A percentile compares a stretch with the other conserved stretches of the same genome.
Conservation (phyloP, 2,888 invertebrate species). For the Dasysyrphus albostriatus region DNA sequence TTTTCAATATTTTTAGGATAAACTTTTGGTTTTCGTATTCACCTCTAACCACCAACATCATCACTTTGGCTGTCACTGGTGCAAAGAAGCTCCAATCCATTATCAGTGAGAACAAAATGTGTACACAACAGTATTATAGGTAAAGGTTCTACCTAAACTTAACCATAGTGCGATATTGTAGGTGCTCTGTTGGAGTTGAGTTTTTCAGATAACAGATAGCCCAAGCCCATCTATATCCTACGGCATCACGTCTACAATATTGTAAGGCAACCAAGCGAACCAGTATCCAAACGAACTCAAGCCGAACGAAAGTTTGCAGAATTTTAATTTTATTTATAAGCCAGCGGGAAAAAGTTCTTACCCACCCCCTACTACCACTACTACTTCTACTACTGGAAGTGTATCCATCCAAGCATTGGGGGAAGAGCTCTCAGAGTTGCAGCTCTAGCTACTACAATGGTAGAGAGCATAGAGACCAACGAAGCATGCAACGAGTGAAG, state of each 20-base stretch:
- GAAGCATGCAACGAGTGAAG: slow-evolving; percentile 52
- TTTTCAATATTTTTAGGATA: slow-evolving; percentile 33
- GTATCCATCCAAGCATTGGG: slow-evolving; percentile 45
- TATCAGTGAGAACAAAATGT: neutral
- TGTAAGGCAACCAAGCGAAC: slow-evolving; percentile 43
- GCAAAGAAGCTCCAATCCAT: slow-evolving; percentile 51
- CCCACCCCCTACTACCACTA: neutral
- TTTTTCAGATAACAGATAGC: slow-evolving; percentile 23
- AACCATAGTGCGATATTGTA: neutral
- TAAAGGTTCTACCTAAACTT: slow-evolving; percentile 2
- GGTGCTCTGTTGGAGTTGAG: neutral
- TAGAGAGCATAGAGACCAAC: slow-evolving; percentile 27
- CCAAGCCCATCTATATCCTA: slow-evolving; percentile 9
- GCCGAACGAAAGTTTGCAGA: slow-evolving; percentile 73
- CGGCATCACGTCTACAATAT: slow-evolving; percentile 41
- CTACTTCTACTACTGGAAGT: too few relatives aligned
- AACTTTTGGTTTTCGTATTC: neutral
- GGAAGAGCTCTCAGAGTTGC: slow-evolving; percentile 29
- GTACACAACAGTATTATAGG: neutral
- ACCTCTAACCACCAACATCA: slow-evolving; percentile 9
- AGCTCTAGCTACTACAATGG: slow-evolving; percentile 21
- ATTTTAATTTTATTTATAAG: slow-evolving; percentile 74
- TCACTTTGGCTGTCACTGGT: slow-evolving; percentile 49
- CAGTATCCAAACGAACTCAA: slow-evolving; percentile 64
- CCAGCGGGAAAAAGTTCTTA: slow-evolving; percentile 61